Evolutionary conservation across 1,140 invertebrate species (phyloP).

Genomic region (Listronotus bonariensis): DNA sequence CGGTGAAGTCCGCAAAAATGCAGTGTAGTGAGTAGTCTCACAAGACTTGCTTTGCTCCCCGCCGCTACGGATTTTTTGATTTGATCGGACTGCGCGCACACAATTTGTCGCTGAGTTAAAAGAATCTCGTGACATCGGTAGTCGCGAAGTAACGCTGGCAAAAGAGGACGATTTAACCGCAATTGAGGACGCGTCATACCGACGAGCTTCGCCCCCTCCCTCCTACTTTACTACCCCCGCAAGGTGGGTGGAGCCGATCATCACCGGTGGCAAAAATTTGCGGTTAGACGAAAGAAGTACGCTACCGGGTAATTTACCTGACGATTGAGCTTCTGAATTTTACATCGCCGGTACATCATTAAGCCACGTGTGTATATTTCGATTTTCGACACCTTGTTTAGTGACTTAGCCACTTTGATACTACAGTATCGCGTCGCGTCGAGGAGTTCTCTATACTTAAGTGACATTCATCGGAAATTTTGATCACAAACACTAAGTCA

Average conservation of each 20-base stretch:
- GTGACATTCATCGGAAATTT: neutral
- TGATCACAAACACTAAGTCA: neutral
- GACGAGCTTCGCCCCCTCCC: conserved; percentile 34
- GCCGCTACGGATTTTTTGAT: conserved; percentile 31
- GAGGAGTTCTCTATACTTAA: neutral
- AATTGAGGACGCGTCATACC: conserved; percentile 22
- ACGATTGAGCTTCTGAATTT: conserved; percentile 43
- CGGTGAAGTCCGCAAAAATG: conserved; percentile 37
- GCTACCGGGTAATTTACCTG: conserved; percentile 53
- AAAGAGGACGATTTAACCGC: conserved; percentile 53
- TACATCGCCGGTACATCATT: conserved; percentile 32
- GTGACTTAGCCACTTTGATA: conserved; percentile 7
- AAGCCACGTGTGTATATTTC: conserved; percentile 22
- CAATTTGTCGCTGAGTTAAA: conserved; percentile 58
- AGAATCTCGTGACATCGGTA: conserved; percentile 57
- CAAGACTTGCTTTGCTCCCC: conserved; percentile 27
- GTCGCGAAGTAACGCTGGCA: conserved; percentile 55
- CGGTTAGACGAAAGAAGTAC: conserved; percentile 55
- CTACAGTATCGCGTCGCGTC: conserved; percentile 2
- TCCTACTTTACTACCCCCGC: conserved; percentile 51
- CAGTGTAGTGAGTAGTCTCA: conserved; percentile 27
- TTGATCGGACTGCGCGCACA: conserved; percentile 45
- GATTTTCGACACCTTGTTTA: conserved; percentile 10
- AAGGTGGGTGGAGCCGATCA: conserved; percentile 54
- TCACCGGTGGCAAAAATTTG: conserved; percentile 62